These are phyloP conservation scores for Percopsis omiscomaycus DNA, from an alignment of 2,797 vertebrate genomes.

Conservation along the genomic window DNA sequence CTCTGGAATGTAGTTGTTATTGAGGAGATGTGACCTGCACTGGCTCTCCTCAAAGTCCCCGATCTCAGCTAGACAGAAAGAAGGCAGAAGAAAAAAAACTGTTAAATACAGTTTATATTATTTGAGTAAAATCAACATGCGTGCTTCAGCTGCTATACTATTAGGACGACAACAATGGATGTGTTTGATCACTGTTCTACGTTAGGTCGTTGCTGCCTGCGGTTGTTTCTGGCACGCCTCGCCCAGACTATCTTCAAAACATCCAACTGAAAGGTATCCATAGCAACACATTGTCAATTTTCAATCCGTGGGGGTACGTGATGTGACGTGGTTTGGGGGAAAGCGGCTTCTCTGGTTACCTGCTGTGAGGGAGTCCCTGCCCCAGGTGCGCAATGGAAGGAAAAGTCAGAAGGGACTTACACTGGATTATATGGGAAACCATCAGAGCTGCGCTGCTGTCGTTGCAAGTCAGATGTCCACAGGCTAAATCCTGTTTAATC, in stretches of 20 bases:
- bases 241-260: slow-evolving; percentile 34
- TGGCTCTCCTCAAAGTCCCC: slow-evolving; percentile 96
- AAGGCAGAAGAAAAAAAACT: neutral
- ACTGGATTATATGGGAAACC: slow-evolving; percentile 95
- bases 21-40: slow-evolving; percentile 92
- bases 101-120: slow-evolving; percentile 5
- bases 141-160: neutral
- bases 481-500: slow-evolving; percentile 92
- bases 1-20: slow-evolving; percentile 95
- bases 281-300: slow-evolving; percentile 66
- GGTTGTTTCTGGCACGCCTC: slow-evolving; percentile 27
- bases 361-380: slow-evolving; percentile 7
- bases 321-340: slow-evolving; percentile 47
- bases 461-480: slow-evolving; percentile 88
- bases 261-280: slow-evolving; percentile 64
- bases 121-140: neutral
- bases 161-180: neutral
- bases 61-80: slow-evolving; percentile 85
- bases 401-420: slow-evolving; percentile 75
- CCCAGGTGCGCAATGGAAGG: slow-evolving; percentile 25
- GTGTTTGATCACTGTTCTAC: slow-evolving; percentile 27
- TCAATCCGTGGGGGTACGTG: slow-evolving; percentile 26
- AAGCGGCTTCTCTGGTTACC: slow-evolving; percentile 18
- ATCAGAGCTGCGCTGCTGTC: slow-evolving; percentile 92
- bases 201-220: slow-evolving; percentile 19